Evolutionary conservation across 2,888 invertebrate genomes (phyloP), one percentile per base, ranked within the genome.

Genomic region (Stramonita haemastoma): DNA sequence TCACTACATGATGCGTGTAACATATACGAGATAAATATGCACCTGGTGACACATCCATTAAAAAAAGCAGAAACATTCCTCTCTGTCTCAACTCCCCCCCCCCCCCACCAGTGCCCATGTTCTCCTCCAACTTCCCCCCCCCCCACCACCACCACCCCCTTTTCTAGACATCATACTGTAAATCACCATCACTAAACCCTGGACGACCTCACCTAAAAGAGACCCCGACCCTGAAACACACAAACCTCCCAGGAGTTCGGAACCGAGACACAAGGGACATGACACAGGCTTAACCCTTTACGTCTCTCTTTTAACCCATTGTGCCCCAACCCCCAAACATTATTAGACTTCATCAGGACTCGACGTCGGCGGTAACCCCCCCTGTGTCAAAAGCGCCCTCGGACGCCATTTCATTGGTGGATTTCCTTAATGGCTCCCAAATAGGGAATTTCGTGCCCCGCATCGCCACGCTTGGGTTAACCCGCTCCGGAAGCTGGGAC

Each of bases 391-490:
- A 32, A 79, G 32, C 32, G 13, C 17, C 77, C 77, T 34, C n/a
- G 15, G 11, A 32, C 17, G 32, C 34, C 77, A 32, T 79, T 79
- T 32, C 77, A 34, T 32, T 15, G 77, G 77, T 79, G 77, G 77
- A 79, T 79, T 79, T 32, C 34, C 77, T 32, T 79, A 79, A 79
- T 79, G 77, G 77, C 77, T 15, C 32, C 77, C 77, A 32, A 79
- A 79, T 79, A 79, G 77, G 77, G 77, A 5, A 79, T 79, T 79
- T 79, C 77, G 77, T 79, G 77, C 77, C 77, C 77, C 77, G 77
- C 77, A 79, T 79, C 32, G 32, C 19, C 77, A 79, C 77, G 77
- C 77, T 13, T 34, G 77, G 77, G 5, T 79, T 15, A 32, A 8
- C 15, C 26, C 32, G 77, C 77, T 79, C 77, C 77, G 77, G 77